phyloP scores from a whole-genome alignment of 2,888 invertebrate species.

The Tetrapedia diversipes region DNA sequence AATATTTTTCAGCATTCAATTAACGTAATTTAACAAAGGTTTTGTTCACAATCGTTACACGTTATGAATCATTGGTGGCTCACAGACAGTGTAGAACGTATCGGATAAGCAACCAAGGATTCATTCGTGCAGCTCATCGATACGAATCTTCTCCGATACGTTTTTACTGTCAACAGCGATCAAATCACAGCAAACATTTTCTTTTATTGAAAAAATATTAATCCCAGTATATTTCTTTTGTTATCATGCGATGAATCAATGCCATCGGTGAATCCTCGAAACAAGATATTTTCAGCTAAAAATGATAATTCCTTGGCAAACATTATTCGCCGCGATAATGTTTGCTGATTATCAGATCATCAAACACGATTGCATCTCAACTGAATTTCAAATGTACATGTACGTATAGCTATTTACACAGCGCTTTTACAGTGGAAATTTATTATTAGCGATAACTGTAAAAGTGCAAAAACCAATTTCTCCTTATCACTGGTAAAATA shows the following conservation, averaged over 20 bases:
- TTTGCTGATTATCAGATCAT: slow-evolving; percentile 38
- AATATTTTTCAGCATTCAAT: neutral
- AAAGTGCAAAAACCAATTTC: slow-evolving; percentile 6
- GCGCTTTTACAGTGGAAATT: neutral
- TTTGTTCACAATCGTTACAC: neutral
- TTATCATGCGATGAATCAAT: slow-evolving; percentile 27
- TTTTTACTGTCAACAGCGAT: neutral
- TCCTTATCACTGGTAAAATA: slow-evolving; percentile 22
- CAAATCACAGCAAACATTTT: neutral
- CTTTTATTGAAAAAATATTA: neutral
- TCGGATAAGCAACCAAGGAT: neutral
- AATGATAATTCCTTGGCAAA: slow-evolving; percentile 27
- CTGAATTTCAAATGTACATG: neutral
- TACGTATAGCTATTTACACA: too few species aligned
- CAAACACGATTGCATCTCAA: slow-evolving; percentile 18
- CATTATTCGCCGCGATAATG: slow-evolving; percentile 21
- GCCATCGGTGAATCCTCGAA: neutral
- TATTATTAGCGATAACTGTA: slow-evolving; percentile 2
- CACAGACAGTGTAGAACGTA: neutral
- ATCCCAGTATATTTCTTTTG: neutral
- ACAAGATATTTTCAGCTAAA: slow-evolving; percentile 2
- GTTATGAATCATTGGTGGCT: neutral
- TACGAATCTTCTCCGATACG: neutral
- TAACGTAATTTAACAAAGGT: too few species aligned
- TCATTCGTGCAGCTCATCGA: neutral